Percentiles rank a stretch among this genome's conserved stretches.
phyloP scores from a whole-genome alignment of 2,113 vertebrate species.

The Xenopus tropicalis region UCB_Xtro_10.0 CM004446.2:119930501-119931000 shows the following conservation, averaged over 20 bases:
- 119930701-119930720: too few species aligned
- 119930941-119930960: constrained; percentile 95
- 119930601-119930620: background rate
- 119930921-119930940: constrained; percentile 94
- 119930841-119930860: constrained; percentile 98
- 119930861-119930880: constrained; percentile 94
- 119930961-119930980: constrained; percentile 98
- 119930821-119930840: background rate
- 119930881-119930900: constrained; percentile 92
- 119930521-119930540: constrained; percentile 91
- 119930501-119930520: constrained; percentile 97
- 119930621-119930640: too few species aligned
- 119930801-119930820: too few species aligned
- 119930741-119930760: too few species aligned
- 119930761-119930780: too few species aligned
- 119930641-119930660: too few species aligned
- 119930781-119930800: too few species aligned
- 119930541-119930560: constrained; percentile 94
- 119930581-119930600: constrained; percentile 58
- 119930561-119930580: constrained; percentile 96
- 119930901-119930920: constrained; percentile 95
- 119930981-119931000: constrained; percentile 96
- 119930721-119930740: too few species aligned
- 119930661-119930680: too few species aligned
- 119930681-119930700: too few species aligned